Percentiles rank a stretch among this genome's conserved stretches.
Conservation (phyloP, 2,888 invertebrate genomes). For the Rutpela maculata region DNA sequence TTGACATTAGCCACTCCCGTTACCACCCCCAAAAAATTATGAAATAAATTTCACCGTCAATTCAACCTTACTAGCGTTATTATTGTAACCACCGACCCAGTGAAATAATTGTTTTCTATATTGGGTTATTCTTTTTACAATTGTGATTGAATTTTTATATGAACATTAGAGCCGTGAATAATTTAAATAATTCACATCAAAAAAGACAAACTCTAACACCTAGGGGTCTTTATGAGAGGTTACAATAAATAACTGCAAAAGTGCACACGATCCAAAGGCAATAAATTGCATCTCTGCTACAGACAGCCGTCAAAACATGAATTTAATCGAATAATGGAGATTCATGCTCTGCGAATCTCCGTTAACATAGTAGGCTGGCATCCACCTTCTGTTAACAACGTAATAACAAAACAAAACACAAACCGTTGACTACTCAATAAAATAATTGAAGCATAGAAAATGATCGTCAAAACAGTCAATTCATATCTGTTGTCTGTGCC, state of each 20-base stretch:
- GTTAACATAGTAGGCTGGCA: constrained; percentile 18
- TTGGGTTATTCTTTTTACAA: no score
- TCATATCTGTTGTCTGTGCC: constrained; percentile 46
- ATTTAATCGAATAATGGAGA: constrained; percentile 42
- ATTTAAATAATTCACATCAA: no score
- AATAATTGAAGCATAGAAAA: constrained; percentile 49
- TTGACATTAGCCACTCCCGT: no score
- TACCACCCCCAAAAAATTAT: no score
- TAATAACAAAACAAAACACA: constrained; percentile 42
- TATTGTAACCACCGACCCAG: no score
- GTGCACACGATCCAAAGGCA: constrained; percentile 4
- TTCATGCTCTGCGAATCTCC: constrained; percentile 31
- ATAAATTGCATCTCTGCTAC: constrained; percentile 39
- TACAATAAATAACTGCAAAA: constrained; percentile 5
- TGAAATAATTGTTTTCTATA: no score
- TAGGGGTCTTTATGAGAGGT: not conserved
- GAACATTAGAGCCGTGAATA: no score
- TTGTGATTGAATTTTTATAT: no score
- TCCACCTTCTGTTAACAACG: constrained; percentile 43
- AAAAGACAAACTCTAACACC: not conserved
- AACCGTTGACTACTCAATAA: constrained; percentile 43
- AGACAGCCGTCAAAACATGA: constrained; percentile 48
- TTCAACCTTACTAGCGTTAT: no score
- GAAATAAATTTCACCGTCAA: no score
- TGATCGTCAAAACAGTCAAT: constrained; percentile 47